Conservation (phyloP, 2,888 invertebrate species). For the Stegophylla sp. region DNA sequence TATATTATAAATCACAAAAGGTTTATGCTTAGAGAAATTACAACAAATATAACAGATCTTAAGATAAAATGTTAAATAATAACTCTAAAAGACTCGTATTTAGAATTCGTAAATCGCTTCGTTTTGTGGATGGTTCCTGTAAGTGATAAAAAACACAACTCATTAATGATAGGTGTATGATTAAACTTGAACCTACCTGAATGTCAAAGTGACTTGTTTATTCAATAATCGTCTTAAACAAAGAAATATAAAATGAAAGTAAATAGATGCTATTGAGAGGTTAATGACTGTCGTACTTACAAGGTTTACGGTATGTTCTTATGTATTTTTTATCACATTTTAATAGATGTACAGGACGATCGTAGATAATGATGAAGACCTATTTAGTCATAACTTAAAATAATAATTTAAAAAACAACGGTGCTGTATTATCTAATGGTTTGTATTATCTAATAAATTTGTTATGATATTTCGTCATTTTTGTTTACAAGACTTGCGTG, state of each 20-base stretch:
- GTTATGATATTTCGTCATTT: too few relatives aligned
- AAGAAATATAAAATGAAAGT: constrained; percentile 13
- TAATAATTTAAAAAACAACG: too few relatives aligned
- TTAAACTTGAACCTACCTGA: constrained; percentile 2
- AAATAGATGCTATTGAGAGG: neutral
- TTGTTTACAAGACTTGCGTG: too few relatives aligned
- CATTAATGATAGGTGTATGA: neutral
- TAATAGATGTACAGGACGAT: neutral
- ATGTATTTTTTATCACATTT: neutral
- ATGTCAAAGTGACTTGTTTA: constrained; percentile 8
- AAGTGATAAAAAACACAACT: neutral
- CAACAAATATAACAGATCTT: neutral
- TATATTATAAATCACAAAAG: too few relatives aligned
- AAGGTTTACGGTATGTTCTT: constrained; percentile 10
- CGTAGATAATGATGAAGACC: too few relatives aligned
- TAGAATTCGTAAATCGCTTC: neutral
- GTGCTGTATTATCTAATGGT: too few relatives aligned
- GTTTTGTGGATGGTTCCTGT: neutral
- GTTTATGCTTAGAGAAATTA: too few relatives aligned
- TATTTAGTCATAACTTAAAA: too few relatives aligned
- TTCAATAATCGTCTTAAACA: constrained; percentile 14
- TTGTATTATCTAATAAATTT: too few relatives aligned
- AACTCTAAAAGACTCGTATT: neutral
- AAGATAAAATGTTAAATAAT: neutral
- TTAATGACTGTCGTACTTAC: constrained; percentile 14